A percentile compares a stretch with the other conserved stretches of the same genome.
Conservation (phyloP, 2,113 vertebrate species). For the Rhombomys opimus region DNA sequence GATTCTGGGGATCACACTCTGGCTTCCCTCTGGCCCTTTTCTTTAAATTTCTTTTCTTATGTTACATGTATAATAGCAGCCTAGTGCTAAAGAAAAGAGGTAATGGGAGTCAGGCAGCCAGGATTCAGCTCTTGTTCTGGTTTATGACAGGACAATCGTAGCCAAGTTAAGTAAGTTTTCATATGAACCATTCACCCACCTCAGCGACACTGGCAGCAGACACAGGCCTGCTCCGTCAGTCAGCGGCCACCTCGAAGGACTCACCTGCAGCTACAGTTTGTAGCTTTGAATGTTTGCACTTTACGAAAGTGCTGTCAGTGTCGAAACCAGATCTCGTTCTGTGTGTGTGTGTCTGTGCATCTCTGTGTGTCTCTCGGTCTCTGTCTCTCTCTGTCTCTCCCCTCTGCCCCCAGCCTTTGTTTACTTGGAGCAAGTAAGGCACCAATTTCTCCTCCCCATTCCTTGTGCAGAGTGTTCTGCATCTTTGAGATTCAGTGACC, state of each 20-base stretch:
- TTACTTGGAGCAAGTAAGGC: not conserved
- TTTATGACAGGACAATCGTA: not conserved
- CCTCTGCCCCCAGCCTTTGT: not conserved
- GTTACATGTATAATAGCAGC: constrained; percentile 42
- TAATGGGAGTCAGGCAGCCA: not conserved
- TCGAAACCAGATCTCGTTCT: not conserved
- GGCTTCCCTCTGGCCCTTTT: not conserved
- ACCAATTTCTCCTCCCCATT: not conserved
- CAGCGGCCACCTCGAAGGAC: not conserved
- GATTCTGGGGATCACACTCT: not conserved
- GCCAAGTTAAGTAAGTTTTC: not conserved
- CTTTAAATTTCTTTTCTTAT: not conserved
- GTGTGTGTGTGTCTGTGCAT: too few species aligned
- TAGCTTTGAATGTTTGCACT: not conserved
- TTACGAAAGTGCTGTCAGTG: not conserved
- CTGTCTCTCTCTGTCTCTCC: not conserved
- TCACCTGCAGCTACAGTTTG: not conserved
- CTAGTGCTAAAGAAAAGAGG: not conserved
- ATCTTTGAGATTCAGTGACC: too few species aligned
- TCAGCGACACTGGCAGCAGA: not conserved
- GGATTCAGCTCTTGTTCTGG: constrained; percentile 5
- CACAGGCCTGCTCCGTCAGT: not conserved
- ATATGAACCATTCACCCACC: too few species aligned
- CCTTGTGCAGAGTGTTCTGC: not conserved
- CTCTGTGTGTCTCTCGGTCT: not conserved